phyloP scores from a whole-genome alignment of 2,113 vertebrate species.

The Mus spicilegus region DNA sequence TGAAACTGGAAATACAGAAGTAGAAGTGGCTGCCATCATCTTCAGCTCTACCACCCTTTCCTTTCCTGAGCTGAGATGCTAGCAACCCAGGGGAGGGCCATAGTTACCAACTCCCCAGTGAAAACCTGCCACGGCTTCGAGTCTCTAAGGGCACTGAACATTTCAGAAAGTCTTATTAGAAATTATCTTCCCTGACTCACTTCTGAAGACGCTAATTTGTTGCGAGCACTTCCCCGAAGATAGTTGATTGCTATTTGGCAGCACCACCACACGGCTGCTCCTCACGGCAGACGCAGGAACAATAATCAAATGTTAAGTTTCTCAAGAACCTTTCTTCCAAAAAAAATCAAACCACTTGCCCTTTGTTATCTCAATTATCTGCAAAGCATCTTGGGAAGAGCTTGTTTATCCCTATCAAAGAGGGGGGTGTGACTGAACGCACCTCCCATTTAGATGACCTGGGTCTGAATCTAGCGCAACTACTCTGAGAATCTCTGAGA shows the following conservation, averaged over 20 bases:
- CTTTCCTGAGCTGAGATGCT: slow-evolving; percentile 15
- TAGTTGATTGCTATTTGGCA: slow-evolving; percentile 83
- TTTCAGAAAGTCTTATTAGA: slow-evolving; percentile 76
- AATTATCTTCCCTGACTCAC: slow-evolving; percentile 62
- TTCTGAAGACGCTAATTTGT: slow-evolving; percentile 80
- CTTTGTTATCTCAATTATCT: slow-evolving; percentile 82
- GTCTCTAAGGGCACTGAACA: slow-evolving; percentile 30
- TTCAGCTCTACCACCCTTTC: slow-evolving; percentile 60
- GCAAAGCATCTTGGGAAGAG: slow-evolving; percentile 61
- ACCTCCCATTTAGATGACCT: slow-evolving; percentile 4
- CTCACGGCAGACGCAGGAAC: slow-evolving; percentile 74
- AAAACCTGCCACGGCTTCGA: background rate
- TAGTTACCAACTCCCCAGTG: slow-evolving; percentile 52
- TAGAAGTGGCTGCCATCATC: slow-evolving; percentile 27
- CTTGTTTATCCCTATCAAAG: slow-evolving; percentile 51
- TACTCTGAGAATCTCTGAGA: background rate
- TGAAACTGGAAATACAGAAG: slow-evolving; percentile 73
- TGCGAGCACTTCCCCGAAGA: slow-evolving; percentile 77
- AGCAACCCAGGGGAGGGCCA: slow-evolving; percentile 22
- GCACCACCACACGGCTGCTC: slow-evolving; percentile 74
- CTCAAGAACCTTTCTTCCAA: slow-evolving; percentile 81
- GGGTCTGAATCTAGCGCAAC: background rate
- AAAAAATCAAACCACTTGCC: slow-evolving; percentile 83
- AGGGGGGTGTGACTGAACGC: background rate
- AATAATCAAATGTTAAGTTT: slow-evolving; percentile 85